phyloP scores from a whole-genome alignment of 2,113 vertebrate genomes.

The Oncorhynchus clarkii region DNA sequence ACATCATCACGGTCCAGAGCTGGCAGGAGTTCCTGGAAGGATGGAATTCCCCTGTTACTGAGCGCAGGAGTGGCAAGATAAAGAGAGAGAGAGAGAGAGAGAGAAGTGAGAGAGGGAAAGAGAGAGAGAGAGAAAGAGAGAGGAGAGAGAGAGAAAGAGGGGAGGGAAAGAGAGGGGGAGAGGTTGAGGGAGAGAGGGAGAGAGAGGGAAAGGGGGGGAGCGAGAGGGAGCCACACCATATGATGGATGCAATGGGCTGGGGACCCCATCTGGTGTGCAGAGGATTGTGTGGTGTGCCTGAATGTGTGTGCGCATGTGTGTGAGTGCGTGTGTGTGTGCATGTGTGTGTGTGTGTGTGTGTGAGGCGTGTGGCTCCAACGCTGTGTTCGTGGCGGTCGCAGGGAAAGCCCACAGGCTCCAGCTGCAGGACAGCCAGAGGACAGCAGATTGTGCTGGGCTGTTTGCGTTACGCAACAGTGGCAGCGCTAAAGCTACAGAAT shows the following conservation, averaged over 20 bases:
- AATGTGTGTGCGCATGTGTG: conserved; percentile 35
- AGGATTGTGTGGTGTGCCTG: conserved; percentile 31
- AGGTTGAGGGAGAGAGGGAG: too few relatives aligned
- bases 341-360: background rate
- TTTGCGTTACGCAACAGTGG: conserved; percentile 46
- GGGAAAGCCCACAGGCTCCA: conserved; percentile 18
- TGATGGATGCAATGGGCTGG: conserved; percentile 26
- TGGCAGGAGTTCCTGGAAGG: conserved; percentile 46
- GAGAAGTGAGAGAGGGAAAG: too few relatives aligned
- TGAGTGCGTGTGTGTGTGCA: conserved; percentile 3
- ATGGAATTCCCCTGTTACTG: conserved; percentile 53
- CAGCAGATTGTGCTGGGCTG: conserved; percentile 33
- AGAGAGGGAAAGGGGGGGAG: background rate
- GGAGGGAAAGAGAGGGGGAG: too few relatives aligned
- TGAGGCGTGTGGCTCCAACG: background rate
- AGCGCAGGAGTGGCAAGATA: conserved; percentile 1
- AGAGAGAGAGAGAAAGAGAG: too few relatives aligned
- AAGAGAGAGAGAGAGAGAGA: background rate
- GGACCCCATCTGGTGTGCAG: conserved; percentile 55
- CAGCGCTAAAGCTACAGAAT: conserved; percentile 13
- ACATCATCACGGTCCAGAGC: conserved; percentile 9
- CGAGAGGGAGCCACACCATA: conserved; percentile 14
- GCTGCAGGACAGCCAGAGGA: conserved; percentile 33
- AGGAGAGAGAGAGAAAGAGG: too few relatives aligned
- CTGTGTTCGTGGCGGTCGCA: too few relatives aligned